Evolutionary conservation across 2,113 vertebrate species (phyloP).

Genomic region (Eonycteris spelaea): DNA sequence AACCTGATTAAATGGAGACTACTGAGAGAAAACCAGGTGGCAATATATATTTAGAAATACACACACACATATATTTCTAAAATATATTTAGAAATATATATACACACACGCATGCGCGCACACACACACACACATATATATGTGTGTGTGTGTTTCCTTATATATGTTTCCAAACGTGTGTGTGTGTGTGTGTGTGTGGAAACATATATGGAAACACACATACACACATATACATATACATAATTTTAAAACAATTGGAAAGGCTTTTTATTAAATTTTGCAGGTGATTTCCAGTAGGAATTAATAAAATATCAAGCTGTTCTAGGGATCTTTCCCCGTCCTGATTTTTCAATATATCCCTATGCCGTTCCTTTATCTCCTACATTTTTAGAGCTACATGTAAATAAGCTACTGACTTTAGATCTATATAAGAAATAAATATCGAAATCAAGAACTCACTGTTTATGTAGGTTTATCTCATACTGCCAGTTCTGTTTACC

Average conservation of each 20-base stretch:
- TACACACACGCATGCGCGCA: too few species aligned
- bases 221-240: background rate
- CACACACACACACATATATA: too few species aligned
- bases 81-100: too few species aligned
- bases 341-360: background rate
- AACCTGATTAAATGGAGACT: slow-evolving; percentile 24
- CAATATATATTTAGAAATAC: background rate
- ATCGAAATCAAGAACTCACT: background rate
- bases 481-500: background rate
- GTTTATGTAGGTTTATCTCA: background rate
- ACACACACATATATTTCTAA: background rate
- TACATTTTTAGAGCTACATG: background rate
- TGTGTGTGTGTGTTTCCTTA: too few species aligned
- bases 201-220: background rate
- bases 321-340: background rate
- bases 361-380: background rate
- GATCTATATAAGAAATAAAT: slow-evolving; percentile 10
- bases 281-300: background rate
- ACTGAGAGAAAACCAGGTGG: background rate
- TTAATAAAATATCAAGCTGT: background rate
- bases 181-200: too few species aligned
- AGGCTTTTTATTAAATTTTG: background rate
- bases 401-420: slow-evolving; percentile 9
- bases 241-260: background rate
- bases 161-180: too few species aligned